These are phyloP conservation scores for Catotricha subobsoleta DNA, from an alignment of 2,888 invertebrate species.

Conservation along the genomic window DNA sequence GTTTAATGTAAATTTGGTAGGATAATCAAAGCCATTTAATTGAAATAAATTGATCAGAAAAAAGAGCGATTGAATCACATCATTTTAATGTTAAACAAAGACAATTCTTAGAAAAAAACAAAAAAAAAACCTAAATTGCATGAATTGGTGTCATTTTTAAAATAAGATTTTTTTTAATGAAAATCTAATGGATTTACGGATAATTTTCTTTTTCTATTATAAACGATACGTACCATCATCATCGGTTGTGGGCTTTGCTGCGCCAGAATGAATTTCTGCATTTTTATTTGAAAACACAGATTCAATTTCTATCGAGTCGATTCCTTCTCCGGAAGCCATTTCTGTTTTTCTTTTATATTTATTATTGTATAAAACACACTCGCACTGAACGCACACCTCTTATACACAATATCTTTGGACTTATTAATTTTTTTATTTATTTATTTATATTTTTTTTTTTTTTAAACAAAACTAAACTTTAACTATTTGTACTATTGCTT, in stretches of 20 bases:
- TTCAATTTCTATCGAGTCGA: conserved; percentile 65
- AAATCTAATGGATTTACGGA: no score
- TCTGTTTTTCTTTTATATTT: conserved; percentile 13
- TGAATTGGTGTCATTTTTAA: no score
- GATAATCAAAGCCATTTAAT: no score
- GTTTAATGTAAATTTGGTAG: no score
- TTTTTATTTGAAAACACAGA: conserved; percentile 43
- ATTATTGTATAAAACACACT: not conserved
- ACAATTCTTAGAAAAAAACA: no score
- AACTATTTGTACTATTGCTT: no score
- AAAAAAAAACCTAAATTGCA: no score
- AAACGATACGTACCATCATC: conserved; percentile 4
- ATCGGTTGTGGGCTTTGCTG: conserved; percentile 12
- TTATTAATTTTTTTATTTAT: not conserved
- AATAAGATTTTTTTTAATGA: not conserved
- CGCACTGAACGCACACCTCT: not conserved
- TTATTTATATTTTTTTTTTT: not conserved
- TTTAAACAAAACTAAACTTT: not conserved
- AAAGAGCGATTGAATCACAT: no score
- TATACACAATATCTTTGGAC: not conserved
- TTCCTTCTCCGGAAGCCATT: conserved; percentile 71
- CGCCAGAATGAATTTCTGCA: conserved; percentile 34
- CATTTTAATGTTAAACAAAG: no score
- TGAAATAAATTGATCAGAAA: no score
- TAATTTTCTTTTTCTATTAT: no score